Base-by-base conservation (phyloP, 1,140 invertebrate species). In the Druon quercuslanigerum region DNA sequence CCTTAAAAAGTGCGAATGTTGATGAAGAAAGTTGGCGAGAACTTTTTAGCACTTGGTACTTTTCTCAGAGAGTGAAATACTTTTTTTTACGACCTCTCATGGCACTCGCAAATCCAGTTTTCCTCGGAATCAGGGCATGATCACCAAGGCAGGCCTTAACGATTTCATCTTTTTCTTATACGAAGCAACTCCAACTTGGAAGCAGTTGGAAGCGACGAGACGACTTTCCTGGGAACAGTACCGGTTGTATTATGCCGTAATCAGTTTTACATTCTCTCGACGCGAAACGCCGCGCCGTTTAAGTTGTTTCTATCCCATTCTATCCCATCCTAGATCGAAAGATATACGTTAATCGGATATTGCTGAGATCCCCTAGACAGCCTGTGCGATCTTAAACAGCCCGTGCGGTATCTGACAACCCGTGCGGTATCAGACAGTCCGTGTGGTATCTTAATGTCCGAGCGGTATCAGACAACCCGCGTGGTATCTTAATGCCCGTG, bases 221-320 rank as follows among this genome's bases (percentile, higher is more conserved):
- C 60, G 25, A 66, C 14, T 66, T 66, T 66, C 60, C 60, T 66
- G 60, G 60, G 60, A 66, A 66, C 60, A 66, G 60, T 66, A 66
- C 60, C 60, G 60, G 60, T 66, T 66, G 14, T 66, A 66, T 66
- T 40, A 66, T 66, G 25, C 60, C 60, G 60, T 66, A 66, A 66
- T 66, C 60, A 40, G 25, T 40, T 66, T 66, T 40, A 66, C 33
- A 66, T 66, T 66, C 60, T 66, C 33, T 46, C 60, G 60, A 66
- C 25, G 60, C 60, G 14, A 66, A n/a, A 66, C 25, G 60, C 60
- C 60, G 60, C 25, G 60, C 60, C 60, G 60, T 46, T 66, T 66
- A 25, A 14, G 25, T 66, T 66, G 60, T 66, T 66, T 66, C 60
- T 66, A 66, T 66, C 33, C 60, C 40, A 66, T 46, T 33, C 57